Evolutionary conservation across 2,888 invertebrate species (phyloP), one percentile per base, ranked within the genome.

Genomic region (Bombylius major): DNA sequence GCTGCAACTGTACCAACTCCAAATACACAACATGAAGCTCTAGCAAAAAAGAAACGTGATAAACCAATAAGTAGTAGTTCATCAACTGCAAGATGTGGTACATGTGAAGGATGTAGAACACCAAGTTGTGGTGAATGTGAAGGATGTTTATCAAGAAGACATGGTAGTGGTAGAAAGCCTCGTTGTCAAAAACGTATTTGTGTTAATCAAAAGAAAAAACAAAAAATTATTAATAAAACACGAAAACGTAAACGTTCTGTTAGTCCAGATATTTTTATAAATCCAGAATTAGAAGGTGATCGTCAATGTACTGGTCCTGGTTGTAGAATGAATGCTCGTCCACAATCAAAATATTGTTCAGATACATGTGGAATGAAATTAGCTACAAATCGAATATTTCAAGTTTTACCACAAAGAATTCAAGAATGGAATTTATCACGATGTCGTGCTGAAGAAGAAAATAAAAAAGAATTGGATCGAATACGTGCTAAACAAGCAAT

Each of bases 231-330:
- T 49, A 50, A 13, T 8, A 67, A 69, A 4, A 69, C 68, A 4
- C 71, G 69, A 45, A 61, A 61, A n/a, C 70, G 70, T 60, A 62
- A 68, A 2, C 64, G 70, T 13, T 67, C 70, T 0, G 59, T 64
- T 0, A 71, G 70, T 51, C 73, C 75, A 0, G 75, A 75, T 47
- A 54, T 68, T 5, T 69, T 67, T 54, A 63, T 70, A 4, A 70
- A 75, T 64, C 75, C 75, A 70, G 33, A 84, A 77, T 78, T 84
- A 0, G 73, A 78, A 12, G 80, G 79, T 45, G 78, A 86, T 0
- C 75, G 87, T 1, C 97, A 98, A 67, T 99, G 98, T 71, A 88
- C 87, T 68, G 97, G 97, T 0, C 96, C 95, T 0, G 83, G 84
- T 54, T 99, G 99, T 71, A 79, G 80, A 0, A 81, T 84, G 57